Evolutionary conservation across 2,888 invertebrate genomes (phyloP), one percentile per base, ranked within the genome.

Genomic region (Rhorus exstirpatorius): DNA sequence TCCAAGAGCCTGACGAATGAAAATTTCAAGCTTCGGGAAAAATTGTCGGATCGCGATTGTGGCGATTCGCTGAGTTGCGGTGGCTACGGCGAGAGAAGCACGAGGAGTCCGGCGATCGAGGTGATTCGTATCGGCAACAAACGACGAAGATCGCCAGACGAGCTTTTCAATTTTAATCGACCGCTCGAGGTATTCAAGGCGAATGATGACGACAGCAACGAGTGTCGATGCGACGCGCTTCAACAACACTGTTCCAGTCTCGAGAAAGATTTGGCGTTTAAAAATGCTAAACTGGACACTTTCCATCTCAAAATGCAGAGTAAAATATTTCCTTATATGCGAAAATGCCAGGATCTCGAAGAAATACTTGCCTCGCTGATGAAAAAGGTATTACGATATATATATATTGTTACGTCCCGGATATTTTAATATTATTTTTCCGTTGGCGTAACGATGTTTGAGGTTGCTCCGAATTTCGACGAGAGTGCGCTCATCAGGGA

Each of bases 1-100:
- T 24, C 31, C 21, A 24, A 74, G 12, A 26, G 12, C 8, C 26
- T 51, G 4, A 12, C 24, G 17, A 51, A 55, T 12, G 80, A 76
- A n/a, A 75, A 70, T 72, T 21, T 12, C 21, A 55, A 71, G 4
- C 12, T 72, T 3, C 76, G 79, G 0, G 38, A 2, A 0, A 79
- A 68, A 75, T 58, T 94, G 93, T 83, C 91, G 92, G 0, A 55
- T 14, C 87, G 91, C 84, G 93, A 93, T 84, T 86, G 93, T 75
- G 88, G 90, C 3, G 93, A 94, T 44, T 35, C 78, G 8, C 0
- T 71, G 46, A 75, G 70, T 19, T 88, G 87, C 55, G 75, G 68
- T 8, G 76, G 55, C 4, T n/a, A n/a, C n/a, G 88, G 87, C 65
- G 86, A 89, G 8, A 86, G 88, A 70, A 87, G 85, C 68, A 82